Percentiles rank a stretch among this genome's conserved stretches.
Conservation (phyloP, 2,113 vertebrate genomes). For the Burhinus bistriatus region DNA sequence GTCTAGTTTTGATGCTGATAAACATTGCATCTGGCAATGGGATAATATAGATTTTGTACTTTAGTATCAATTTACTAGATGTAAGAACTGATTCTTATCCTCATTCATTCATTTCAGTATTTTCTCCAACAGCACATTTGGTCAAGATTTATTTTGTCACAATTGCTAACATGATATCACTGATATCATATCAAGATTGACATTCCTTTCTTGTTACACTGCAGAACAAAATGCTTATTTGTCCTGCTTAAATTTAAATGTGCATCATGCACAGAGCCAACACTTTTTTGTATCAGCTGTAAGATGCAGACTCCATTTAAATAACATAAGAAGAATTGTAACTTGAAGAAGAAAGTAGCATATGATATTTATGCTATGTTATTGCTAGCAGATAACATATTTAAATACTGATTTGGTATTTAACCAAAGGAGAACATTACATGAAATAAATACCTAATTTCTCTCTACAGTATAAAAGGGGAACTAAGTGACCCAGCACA, state of each 20-base stretch:
- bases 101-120: background rate
- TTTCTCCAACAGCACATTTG: background rate
- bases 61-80: background rate
- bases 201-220: background rate
- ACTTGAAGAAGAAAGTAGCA: background rate
- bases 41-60: background rate
- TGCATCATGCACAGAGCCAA: fast-evolving
- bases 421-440: too few species aligned
- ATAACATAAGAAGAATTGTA: background rate
- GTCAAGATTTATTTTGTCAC: background rate
- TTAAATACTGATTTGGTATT: too few species aligned
- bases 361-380: background rate
- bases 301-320: background rate
- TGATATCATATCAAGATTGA: background rate
- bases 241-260: background rate
- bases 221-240: background rate
- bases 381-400: background rate
- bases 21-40: background rate
- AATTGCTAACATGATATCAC: background rate
- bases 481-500: too few species aligned
- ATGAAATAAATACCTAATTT: too few species aligned
- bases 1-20: background rate
- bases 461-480: too few species aligned
- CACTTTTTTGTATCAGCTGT: background rate
- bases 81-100: background rate